A percentile compares a stretch with the other conserved stretches of the same genome.
Conservation (phyloP, 2,113 vertebrate species). For the Tragelaphus imberbis region DNA sequence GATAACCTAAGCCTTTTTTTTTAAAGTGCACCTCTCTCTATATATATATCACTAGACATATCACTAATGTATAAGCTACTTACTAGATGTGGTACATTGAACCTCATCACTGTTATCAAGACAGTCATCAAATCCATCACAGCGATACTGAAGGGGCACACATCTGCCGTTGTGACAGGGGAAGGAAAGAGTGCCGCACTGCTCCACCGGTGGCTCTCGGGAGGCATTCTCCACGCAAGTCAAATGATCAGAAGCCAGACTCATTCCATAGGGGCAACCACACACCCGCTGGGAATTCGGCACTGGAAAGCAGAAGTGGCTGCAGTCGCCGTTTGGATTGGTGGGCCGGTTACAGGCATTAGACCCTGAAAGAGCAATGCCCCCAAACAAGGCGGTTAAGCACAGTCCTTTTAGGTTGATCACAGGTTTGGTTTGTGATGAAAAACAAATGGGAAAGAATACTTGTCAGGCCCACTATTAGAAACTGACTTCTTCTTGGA, state of each 20-base stretch:
- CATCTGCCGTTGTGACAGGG: slow-evolving; percentile 94
- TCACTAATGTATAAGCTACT: slow-evolving; percentile 56
- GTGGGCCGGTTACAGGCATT: slow-evolving; percentile 90
- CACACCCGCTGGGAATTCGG: slow-evolving; percentile 93
- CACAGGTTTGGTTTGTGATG: neutral
- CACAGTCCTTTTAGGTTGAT: neutral
- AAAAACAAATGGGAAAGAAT: neutral
- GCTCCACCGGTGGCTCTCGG: slow-evolving; percentile 89
- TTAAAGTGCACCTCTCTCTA: neutral
- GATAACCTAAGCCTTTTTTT: neutral
- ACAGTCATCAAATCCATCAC: slow-evolving; percentile 94
- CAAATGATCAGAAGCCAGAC: slow-evolving; percentile 85
- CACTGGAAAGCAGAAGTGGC: slow-evolving; percentile 97
- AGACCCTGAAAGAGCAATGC: slow-evolving; percentile 82
- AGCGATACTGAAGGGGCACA: slow-evolving; percentile 87
- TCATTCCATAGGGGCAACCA: slow-evolving; percentile 97
- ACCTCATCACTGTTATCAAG: slow-evolving; percentile 95
- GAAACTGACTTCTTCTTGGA: neutral
- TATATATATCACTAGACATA: neutral
- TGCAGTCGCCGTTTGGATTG: slow-evolving; percentile 98
- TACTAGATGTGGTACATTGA: slow-evolving; percentile 90
- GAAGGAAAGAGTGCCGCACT: slow-evolving; percentile 93
- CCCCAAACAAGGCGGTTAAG: neutral
- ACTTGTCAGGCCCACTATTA: neutral
- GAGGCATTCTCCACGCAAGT: slow-evolving; percentile 88